Conservation (phyloP, 2,888 invertebrate species). For the Mantis religiosa region DNA sequence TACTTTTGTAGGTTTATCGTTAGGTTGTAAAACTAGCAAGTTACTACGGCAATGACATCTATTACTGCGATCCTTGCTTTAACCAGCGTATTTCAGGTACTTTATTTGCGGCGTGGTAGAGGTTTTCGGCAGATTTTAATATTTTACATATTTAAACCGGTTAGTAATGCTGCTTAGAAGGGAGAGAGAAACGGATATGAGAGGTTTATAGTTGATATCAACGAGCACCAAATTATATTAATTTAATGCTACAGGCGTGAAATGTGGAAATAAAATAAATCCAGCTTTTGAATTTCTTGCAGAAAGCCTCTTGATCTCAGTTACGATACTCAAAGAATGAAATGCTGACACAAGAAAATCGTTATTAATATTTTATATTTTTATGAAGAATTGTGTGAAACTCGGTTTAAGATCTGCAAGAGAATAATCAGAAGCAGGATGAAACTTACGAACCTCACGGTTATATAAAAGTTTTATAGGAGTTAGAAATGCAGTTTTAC, state of each 20-base stretch:
- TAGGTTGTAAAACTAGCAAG: background rate
- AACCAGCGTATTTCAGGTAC: background rate
- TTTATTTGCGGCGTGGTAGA: background rate
- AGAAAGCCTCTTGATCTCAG: background rate
- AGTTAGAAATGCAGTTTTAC: no score
- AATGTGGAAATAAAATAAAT: background rate
- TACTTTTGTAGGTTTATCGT: background rate
- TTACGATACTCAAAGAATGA: no score
- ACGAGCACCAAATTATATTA: background rate
- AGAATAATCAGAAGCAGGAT: no score
- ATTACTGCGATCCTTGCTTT: background rate
- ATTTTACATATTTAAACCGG: background rate
- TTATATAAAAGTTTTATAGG: no score
- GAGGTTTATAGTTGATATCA: background rate
- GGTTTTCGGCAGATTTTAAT: background rate
- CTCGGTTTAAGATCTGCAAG: no score
- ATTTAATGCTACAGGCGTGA: background rate
- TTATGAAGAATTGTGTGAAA: no score
- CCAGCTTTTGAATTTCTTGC: background rate
- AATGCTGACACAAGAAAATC: no score
- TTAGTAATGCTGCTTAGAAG: background rate
- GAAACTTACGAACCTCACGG: no score
- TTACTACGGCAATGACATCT: background rate
- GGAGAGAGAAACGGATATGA: background rate
- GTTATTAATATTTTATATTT: no score